A percentile compares a stretch with the other conserved stretches of the same genome.
These are phyloP conservation scores for Zygaena filipendulae DNA, from an alignment of 2,888 invertebrate species.

Conservation along the genomic window DNA sequence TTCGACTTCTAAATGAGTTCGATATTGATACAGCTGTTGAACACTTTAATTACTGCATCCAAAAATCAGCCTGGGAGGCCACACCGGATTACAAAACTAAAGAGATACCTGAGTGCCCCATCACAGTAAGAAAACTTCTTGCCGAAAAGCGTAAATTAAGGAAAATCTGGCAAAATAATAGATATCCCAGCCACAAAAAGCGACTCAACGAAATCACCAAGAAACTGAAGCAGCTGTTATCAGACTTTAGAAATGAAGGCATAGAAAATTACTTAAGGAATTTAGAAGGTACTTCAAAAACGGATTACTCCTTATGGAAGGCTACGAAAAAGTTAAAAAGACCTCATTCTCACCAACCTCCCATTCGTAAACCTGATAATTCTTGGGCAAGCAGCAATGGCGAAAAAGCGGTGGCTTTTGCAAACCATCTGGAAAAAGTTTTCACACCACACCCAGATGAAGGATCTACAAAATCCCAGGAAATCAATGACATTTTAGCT, in stretches of 20 bases:
- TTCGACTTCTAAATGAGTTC: background rate
- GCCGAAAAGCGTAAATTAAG: too few species aligned
- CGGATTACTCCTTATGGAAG: slow-evolving; percentile 18
- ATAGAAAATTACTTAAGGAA: slow-evolving; percentile 4
- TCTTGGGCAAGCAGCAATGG: slow-evolving; percentile 3
- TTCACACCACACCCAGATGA: slow-evolving; percentile 2
- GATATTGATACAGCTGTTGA: background rate
- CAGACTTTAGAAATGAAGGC: background rate
- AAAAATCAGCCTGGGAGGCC: background rate
- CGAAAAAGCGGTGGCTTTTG: slow-evolving; percentile 8
- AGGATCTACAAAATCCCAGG: too few species aligned
- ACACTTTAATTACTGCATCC: background rate
- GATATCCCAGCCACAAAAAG: background rate
- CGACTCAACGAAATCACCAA: background rate
- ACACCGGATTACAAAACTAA: background rate
- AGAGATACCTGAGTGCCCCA: too few species aligned
- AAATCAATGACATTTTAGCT: too few species aligned
- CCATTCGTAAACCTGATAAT: slow-evolving; percentile 7
- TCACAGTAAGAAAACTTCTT: too few species aligned
- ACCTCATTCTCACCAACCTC: slow-evolving; percentile 5
- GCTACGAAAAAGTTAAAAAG: slow-evolving; percentile 13
- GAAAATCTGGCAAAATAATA: background rate
- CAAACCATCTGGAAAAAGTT: slow-evolving; percentile 3
- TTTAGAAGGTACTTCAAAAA: slow-evolving; percentile 10
- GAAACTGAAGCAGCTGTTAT: background rate